These are phyloP conservation scores for Potamilus streckersoni DNA, from an alignment of 1,140 invertebrate species.

Conservation along the genomic window DNA sequence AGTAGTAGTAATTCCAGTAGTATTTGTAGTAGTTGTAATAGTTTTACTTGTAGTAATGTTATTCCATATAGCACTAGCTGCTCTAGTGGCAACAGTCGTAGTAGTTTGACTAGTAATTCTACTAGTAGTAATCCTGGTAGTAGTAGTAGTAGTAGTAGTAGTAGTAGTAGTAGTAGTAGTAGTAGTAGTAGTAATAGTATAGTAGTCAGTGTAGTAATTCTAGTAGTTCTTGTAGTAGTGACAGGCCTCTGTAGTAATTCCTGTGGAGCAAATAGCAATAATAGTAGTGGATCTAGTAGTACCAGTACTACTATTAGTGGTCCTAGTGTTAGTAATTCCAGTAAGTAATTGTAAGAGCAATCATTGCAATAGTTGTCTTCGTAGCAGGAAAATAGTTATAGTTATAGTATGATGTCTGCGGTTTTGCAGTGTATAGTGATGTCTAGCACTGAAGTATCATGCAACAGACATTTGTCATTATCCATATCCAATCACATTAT, in stretches of 20 bases:
- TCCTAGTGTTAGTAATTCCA: neutral
- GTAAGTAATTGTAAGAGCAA: neutral
- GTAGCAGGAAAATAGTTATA: neutral
- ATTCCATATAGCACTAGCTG: neutral
- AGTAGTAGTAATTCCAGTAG: slow-evolving; percentile 23
- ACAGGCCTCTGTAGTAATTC: neutral
- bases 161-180: slow-evolving; percentile 6
- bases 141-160: slow-evolving; percentile 3
- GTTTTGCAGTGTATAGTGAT: neutral
- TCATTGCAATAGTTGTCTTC: neutral
- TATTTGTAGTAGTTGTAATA: slow-evolving; percentile 22
- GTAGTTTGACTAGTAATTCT: neutral
- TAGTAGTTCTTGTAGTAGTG: neutral
- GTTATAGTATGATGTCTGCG: neutral
- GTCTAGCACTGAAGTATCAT: no score
- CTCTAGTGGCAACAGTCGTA: neutral
- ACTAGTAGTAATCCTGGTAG: neutral
- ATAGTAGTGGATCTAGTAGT: neutral
- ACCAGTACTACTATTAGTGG: neutral
- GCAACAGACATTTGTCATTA: no score
- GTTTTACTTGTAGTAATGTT: slow-evolving; percentile 13
- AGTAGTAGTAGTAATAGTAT: neutral
- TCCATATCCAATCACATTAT: no score
- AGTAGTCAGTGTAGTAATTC: neutral
- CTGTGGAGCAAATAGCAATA: neutral